Evolutionary conservation across 2,797 vertebrate species (phyloP).

Genomic region (Nothura maculosa): DNA sequence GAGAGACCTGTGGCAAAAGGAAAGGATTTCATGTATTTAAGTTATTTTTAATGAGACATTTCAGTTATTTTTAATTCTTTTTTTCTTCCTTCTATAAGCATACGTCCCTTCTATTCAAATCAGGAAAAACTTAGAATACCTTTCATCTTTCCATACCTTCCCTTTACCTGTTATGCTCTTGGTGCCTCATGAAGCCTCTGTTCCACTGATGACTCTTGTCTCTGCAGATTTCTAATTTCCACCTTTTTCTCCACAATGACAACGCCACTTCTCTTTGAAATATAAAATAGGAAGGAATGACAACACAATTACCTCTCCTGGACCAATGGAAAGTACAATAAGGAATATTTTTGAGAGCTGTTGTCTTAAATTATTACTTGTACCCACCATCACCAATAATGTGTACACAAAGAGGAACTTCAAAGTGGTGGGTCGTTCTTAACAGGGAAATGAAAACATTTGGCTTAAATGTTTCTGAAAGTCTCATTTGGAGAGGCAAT

Average conservation of each 20-base stretch:
- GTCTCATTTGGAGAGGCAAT: not conserved
- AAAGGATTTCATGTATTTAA: not conserved
- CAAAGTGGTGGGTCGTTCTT: not conserved
- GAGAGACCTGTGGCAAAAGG: not conserved
- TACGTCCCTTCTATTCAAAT: not conserved
- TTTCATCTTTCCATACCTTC: not conserved
- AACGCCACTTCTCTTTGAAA: not conserved
- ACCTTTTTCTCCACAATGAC: not conserved
- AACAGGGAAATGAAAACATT: not conserved
- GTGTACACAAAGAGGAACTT: not conserved
- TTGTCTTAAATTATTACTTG: slow-evolving; percentile 6
- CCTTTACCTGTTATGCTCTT: not conserved
- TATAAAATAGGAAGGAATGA: not conserved
- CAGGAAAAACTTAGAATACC: not conserved
- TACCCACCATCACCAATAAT: not conserved
- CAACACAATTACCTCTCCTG: not conserved
- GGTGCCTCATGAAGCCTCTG: not conserved
- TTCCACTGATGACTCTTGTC: not conserved
- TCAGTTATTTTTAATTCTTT: not conserved
- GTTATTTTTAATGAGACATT: not conserved
- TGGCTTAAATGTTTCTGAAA: not conserved
- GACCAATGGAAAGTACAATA: not conserved
- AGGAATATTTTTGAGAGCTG: not conserved
- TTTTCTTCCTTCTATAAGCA: not conserved
- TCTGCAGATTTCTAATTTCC: not conserved